phyloP scores from a whole-genome alignment of 2,113 vertebrate genomes.

The Hippoglossus stenolepis region DNA sequence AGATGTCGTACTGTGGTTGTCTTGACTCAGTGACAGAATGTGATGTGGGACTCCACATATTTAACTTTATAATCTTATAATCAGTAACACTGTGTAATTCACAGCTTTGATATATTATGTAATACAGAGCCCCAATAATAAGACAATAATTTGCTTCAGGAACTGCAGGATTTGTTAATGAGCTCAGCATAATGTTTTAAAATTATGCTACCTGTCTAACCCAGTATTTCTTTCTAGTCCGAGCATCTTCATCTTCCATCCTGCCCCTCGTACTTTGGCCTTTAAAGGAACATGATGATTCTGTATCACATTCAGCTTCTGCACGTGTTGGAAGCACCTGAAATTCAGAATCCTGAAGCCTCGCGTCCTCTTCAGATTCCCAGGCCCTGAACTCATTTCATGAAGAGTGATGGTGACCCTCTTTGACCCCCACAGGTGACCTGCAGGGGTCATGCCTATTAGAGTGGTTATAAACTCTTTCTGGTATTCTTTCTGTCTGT shows the following conservation, averaged over 20 bases:
- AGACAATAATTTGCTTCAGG: not conserved
- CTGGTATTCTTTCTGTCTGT: slow-evolving; percentile 71
- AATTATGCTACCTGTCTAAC: not conserved
- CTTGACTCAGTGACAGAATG: slow-evolving; percentile 7
- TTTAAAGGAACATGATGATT: not conserved
- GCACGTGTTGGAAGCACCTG: not conserved
- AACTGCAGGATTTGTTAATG: not conserved
- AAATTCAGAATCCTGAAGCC: not conserved
- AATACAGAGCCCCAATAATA: too few species aligned
- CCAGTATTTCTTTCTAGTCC: not conserved
- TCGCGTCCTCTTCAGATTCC: slow-evolving; percentile 29
- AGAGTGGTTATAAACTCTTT: slow-evolving; percentile 62
- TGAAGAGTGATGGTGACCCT: slow-evolving; percentile 68
- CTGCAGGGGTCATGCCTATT: slow-evolving; percentile 64
- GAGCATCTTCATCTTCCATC: not conserved
- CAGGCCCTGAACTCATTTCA: slow-evolving; percentile 51
- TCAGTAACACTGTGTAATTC: not conserved
- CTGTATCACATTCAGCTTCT: slow-evolving; percentile 2
- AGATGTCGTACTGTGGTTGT: not conserved
- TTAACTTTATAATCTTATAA: not conserved
- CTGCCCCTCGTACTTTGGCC: too few species aligned
- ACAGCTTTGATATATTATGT: not conserved
- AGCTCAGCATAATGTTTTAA: not conserved
- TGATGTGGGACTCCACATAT: not conserved
- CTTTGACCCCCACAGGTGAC: slow-evolving; percentile 57